Evolutionary conservation across 1,140 invertebrate species (phyloP), one percentile per base, ranked within the genome.

Genomic region (Eurosta solidaginis): DNA sequence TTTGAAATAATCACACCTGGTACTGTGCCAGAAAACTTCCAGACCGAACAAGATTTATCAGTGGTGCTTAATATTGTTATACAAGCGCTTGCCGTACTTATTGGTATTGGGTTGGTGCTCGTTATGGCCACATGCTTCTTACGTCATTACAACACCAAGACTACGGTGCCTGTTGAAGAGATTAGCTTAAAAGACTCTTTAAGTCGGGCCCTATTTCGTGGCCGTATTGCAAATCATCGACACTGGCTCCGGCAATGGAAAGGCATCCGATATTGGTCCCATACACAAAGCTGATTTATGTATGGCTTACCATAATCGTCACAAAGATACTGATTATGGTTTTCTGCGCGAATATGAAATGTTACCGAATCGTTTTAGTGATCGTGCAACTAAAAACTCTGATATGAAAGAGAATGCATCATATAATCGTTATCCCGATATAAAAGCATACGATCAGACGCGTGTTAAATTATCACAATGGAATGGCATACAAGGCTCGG

Each of bases 401-500:
- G n/a, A n/a, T n/a, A n/a, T n/a, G n/a, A n/a, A n/a, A n/a, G 95
- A 97, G 87, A 98, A 98, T 88, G 88, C 93, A 14, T 92, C 92
- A 73, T 96, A 96, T 88, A 96, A 96, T 89, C 90, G 94, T 29
- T 96, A 96, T 84, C 95, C 95, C 0, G 95, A 96, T 82, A 96
- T 96, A 78, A 96, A 96, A 88, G 94, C 94, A 3, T 96, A 96
- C 86, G 96, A 98, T 89, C 96, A 98, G 88, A 97, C 96, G 9
- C 89, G 96, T 82, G 95, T 98, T 0, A 93, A 94, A 82, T 85
- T 97, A 7, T 89, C n/a, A n/a, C n/a, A n/a, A n/a, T n/a, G n/a
- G n/a, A n/a, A n/a, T n/a, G n/a, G n/a, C n/a, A n/a, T n/a, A n/a
- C n/a, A n/a, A n/a, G n/a, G n/a, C n/a, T n/a, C n/a, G n/a, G n/a